Base-by-base conservation (phyloP, 2,113 vertebrate genomes). In the Corythornis cristatus region DNA sequence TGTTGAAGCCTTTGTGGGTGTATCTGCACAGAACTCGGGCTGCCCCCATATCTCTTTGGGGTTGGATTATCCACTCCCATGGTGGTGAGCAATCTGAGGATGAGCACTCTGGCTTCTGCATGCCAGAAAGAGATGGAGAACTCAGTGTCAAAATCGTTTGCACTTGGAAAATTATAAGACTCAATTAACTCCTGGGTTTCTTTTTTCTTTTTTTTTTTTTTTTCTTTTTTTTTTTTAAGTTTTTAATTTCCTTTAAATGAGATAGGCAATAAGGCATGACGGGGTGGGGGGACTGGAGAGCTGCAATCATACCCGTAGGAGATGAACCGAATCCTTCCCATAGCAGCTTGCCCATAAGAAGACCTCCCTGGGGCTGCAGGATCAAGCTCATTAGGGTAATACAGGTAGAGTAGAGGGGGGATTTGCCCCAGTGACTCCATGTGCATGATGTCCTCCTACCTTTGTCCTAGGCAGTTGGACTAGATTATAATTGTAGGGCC, bases 211-310 rank as follows among this genome's bases (percentile, higher is more conserved):
- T 50, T 66, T 35, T 45, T 50, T 50, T 37, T 50, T 50, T 25
- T 51, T 46, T 43, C 74, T 22, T 45, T 17, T 46, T 10, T 33
- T 33, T 33, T 33, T 33, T 16, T 15, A 3, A 1, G 53, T 56
- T 73, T 89, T 92, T 91, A 91, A 86, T 96, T 95, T 79, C 57
- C 15, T 86, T 92, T 82, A 83, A 96, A 94, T 89, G 83, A 96
- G 45, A 33, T 29, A 66, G 83, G 65, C 67, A 68, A 26, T 56
- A 66, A 95, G 84, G 50, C 19, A 5, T 83, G 57, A 71, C 17
- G 8, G 56, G 58, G 22, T 12, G 40, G 15, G 46, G 35, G 26
- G 12, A 68, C 62, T 74, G 88, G 43, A 50, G 56, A 93, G 51
- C 70, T 88, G 45, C 22, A 84, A 19, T 62, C 4, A 3, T 50